Percentiles rank a stretch among this genome's conserved stretches.
Conservation (phyloP, 2,888 invertebrate genomes). For the Acleris laterana region DNA sequence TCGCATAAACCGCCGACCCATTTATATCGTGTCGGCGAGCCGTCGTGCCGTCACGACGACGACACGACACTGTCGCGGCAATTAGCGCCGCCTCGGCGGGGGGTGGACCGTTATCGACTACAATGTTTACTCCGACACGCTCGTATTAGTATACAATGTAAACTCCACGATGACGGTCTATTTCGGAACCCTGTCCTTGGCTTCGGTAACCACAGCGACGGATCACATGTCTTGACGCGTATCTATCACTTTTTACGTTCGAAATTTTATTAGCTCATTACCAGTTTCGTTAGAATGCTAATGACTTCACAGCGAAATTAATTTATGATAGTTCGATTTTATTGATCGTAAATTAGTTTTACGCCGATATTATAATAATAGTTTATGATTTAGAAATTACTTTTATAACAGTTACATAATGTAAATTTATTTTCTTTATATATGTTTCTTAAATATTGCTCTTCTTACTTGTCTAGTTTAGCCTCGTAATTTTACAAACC, state of each 20-base stretch:
- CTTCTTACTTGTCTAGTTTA: not conserved
- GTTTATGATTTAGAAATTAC: conserved; percentile 6
- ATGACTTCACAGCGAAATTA: conserved; percentile 19
- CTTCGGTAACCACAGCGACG: conserved; percentile 14
- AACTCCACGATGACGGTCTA: conserved; percentile 21
- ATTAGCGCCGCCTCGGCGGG: conserved; percentile 44
- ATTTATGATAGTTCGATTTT: conserved; percentile 25
- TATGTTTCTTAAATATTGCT: not conserved
- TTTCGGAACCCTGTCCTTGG: conserved; percentile 34
- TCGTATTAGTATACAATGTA: conserved; percentile 14
- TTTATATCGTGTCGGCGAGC: conserved; percentile 34
- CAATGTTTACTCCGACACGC: conserved; percentile 28
- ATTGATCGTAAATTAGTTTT: conserved; percentile 30
- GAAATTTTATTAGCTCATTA: conserved; percentile 26
- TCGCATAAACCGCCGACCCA: conserved; percentile 35
- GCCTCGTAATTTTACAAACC: not conserved
- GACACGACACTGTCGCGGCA: conserved; percentile 45
- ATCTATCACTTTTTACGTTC: conserved; percentile 18
- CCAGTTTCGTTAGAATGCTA: conserved; percentile 22
- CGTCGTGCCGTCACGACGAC: conserved; percentile 42
- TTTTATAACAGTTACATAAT: not conserved
- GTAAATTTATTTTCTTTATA: not conserved
- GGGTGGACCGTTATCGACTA: conserved; percentile 36
- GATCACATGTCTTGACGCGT: conserved; percentile 22
- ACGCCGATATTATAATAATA: conserved; percentile 20